phyloP scores from a whole-genome alignment of 1,140 invertebrate genomes.

The Macrobrachium rosenbergii region DNA sequence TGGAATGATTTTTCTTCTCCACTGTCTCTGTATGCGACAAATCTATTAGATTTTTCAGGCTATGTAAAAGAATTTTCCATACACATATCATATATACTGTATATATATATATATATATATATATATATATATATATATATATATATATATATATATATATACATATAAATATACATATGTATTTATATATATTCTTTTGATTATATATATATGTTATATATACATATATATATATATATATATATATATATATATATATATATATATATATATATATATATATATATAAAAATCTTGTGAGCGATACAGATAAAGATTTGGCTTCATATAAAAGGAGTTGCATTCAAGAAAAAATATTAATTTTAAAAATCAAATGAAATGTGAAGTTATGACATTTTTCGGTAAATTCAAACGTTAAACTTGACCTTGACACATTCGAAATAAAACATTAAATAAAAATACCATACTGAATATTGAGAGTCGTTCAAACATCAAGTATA shows the following conservation, averaged over 20 bases:
- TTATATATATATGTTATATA: slow-evolving; percentile 13
- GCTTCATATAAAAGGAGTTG: too few species aligned
- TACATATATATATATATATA: too few species aligned
- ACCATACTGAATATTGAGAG: not conserved
- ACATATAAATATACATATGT: not conserved
- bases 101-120: slow-evolving; percentile 3
- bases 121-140: slow-evolving; percentile 1
- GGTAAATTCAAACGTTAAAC: too few species aligned
- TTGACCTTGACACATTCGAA: not conserved
- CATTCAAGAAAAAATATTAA: too few species aligned
- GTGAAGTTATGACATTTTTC: too few species aligned
- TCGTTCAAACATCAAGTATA: not conserved
- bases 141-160: slow-evolving; percentile 5
- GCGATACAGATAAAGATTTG: too few species aligned
- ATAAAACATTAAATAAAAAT: not conserved
- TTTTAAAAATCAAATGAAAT: too few species aligned
- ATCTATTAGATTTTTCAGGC: too few species aligned
- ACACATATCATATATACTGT: not conserved
- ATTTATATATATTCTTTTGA: not conserved
- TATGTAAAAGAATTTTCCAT: not conserved
- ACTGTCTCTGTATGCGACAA: too few species aligned
- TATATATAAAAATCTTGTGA: not conserved
- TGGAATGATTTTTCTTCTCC: too few species aligned
- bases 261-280: slow-evolving; percentile 18
- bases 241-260: slow-evolving; percentile 16